phyloP scores from a whole-genome alignment of 2,113 vertebrate genomes.

The Nyctereutes procyonoides region DNA sequence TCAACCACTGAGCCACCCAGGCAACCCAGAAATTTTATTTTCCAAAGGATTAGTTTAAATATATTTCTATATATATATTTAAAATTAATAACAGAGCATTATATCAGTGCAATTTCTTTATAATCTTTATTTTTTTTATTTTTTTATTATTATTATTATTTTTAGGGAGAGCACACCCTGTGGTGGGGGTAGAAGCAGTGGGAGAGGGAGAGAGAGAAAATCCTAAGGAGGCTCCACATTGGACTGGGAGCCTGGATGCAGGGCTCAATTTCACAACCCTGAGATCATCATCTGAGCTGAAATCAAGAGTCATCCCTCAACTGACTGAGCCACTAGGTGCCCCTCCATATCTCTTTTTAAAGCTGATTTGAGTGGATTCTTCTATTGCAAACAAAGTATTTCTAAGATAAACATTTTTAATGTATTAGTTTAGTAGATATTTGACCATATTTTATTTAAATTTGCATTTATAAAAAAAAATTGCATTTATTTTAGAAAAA shows the following conservation, averaged over 20 bases:
- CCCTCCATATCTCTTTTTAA: neutral
- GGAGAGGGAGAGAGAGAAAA: neutral
- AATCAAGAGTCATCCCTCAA: neutral
- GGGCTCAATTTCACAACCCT: neutral
- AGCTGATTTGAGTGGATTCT: neutral
- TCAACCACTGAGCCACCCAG: too few relatives aligned
- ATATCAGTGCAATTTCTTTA: neutral
- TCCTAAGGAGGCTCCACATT: neutral
- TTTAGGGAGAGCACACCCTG: neutral
- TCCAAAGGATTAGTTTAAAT: neutral
- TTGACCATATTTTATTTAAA: constrained; percentile 11
- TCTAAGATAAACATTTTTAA: neutral
- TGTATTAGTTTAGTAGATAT: neutral
- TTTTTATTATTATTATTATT: neutral
- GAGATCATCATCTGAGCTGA: neutral
- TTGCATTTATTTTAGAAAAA: neutral
- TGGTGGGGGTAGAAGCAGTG: fast-evolving
- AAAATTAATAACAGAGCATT: neutral
- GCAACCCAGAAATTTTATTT: neutral
- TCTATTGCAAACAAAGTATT: neutral
- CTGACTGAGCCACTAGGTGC: neutral
- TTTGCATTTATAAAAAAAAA: neutral
- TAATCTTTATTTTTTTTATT: too few relatives aligned
- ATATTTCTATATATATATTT: neutral
- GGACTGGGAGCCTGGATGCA: neutral